A percentile compares a stretch with the other conserved stretches of the same genome.
Conservation (phyloP, 1,140 invertebrate genomes). For the Aethina tumida region DNA sequence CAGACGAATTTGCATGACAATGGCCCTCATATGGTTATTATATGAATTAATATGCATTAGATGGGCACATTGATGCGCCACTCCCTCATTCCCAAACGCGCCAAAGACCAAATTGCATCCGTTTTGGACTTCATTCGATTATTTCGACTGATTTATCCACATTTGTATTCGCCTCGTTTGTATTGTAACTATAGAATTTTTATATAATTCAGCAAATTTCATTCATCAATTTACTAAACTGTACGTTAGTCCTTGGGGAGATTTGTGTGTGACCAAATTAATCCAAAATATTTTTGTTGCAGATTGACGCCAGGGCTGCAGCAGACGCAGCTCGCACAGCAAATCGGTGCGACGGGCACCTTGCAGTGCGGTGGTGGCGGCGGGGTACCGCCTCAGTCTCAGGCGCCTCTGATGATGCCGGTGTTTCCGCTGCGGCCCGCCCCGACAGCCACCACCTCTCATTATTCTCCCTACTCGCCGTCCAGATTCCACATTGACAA, state of each 20-base stretch:
- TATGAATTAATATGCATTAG: conserved; percentile 21
- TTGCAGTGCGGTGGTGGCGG: conserved; percentile 32
- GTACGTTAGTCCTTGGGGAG: conserved; percentile 2
- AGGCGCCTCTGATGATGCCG: conserved; percentile 65
- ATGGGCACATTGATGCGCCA: too few relatives aligned
- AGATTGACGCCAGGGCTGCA: conserved; percentile 43
- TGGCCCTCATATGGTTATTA: too few relatives aligned
- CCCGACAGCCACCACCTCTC: conserved; percentile 56
- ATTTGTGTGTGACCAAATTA: neutral
- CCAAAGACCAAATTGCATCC: too few relatives aligned
- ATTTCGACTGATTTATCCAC: too few relatives aligned
- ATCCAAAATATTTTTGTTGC: conserved; percentile 26
- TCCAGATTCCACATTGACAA: conserved; percentile 91
- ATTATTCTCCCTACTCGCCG: conserved; percentile 75
- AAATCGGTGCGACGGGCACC: conserved; percentile 33
- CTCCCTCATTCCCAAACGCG: too few relatives aligned
- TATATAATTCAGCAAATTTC: too few relatives aligned
- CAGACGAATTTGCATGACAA: conserved; percentile 15
- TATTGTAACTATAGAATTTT: too few relatives aligned
- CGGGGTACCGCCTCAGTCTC: conserved; percentile 35
- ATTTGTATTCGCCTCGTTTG: too few relatives aligned
- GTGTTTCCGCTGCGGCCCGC: conserved; percentile 64
- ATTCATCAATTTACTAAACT: too few relatives aligned
- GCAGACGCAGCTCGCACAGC: conserved; percentile 35
- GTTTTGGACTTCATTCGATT: too few relatives aligned